Percentiles rank a stretch among this genome's conserved stretches.
These are phyloP conservation scores for Lethenteron reissneri DNA, from an alignment of 2,113 vertebrate species.

Conservation along the genomic window DNA sequence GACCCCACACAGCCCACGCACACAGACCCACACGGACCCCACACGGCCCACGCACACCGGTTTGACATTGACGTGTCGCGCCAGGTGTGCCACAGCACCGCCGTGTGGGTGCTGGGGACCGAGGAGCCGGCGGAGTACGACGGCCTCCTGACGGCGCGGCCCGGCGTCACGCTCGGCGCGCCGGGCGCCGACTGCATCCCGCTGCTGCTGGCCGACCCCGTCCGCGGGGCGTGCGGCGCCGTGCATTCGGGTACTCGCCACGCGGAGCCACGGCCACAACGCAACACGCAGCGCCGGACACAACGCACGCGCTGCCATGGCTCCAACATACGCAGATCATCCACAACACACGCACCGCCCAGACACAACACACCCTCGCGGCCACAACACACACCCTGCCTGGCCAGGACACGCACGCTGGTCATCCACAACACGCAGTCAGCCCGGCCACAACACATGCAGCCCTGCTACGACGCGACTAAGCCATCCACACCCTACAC, in stretches of 20 bases:
- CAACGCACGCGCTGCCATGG: too few relatives aligned
- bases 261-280: too few relatives aligned
- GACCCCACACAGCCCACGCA: background rate
- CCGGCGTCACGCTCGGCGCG: constrained; percentile 40
- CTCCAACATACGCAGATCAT: too few relatives aligned
- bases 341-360: too few relatives aligned
- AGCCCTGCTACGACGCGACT: too few relatives aligned
- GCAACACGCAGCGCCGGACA: too few relatives aligned
- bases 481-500: too few relatives aligned
- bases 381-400: too few relatives aligned
- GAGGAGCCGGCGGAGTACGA: constrained; percentile 48
- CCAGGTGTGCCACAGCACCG: constrained; percentile 40
- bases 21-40: background rate
- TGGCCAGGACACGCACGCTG: too few relatives aligned
- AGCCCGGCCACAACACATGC: too few relatives aligned
- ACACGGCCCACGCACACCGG: background rate
- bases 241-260: constrained; percentile 54
- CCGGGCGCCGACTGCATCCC: constrained; percentile 81
- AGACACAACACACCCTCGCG: too few relatives aligned
- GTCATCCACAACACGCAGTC: too few relatives aligned
- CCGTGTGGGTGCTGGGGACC: constrained; percentile 44
- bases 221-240: constrained; percentile 46
- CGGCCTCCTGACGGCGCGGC: constrained; percentile 46
- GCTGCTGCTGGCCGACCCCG: constrained; percentile 55
- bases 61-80: background rate